Percentiles rank a stretch among this genome's conserved stretches.
phyloP scores from a whole-genome alignment of 2,888 invertebrate species.

The Craniophora ligustri region DNA sequence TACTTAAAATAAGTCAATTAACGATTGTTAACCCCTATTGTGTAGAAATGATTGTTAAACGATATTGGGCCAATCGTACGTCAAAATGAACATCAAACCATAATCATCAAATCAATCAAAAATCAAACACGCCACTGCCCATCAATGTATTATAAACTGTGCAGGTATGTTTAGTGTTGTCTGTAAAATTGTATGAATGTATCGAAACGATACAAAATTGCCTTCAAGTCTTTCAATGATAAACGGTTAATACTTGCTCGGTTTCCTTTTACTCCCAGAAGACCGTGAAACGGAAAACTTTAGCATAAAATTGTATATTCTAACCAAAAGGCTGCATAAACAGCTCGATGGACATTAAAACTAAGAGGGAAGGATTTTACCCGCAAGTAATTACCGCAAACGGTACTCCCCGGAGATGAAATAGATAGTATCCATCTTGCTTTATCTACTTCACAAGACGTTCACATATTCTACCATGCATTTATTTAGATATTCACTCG shows the following conservation, averaged over 20 bases:
- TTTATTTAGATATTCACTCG: conserved; percentile 53
- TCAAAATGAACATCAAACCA: too few relatives aligned
- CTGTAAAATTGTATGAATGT: conserved; percentile 8
- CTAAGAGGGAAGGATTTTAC: conserved; percentile 49
- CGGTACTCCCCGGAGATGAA: conserved; percentile 50
- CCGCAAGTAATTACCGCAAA: conserved; percentile 44
- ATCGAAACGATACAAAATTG: background rate
- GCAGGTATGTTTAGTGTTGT: too few relatives aligned
- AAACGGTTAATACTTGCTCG: conserved; percentile 11
- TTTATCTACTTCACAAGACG: conserved; percentile 43
- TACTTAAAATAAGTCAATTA: too few relatives aligned
- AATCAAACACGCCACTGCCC: too few relatives aligned
- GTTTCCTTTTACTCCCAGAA: conserved; percentile 14
- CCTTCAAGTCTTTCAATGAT: background rate
- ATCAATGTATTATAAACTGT: too few relatives aligned
- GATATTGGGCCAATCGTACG: too few relatives aligned
- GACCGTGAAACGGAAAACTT: conserved; percentile 19
- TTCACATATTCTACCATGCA: conserved; percentile 49
- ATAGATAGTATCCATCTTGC: conserved; percentile 51
- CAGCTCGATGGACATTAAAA: conserved; percentile 49
- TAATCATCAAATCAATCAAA: too few relatives aligned
- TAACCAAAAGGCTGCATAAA: conserved; percentile 45
- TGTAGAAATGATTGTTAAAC: too few relatives aligned
- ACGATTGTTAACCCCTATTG: too few relatives aligned
- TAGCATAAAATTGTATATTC: conserved; percentile 46